phyloP scores from a whole-genome alignment of 2,888 invertebrate genomes.

The Scaptomyza reducta region DNA sequence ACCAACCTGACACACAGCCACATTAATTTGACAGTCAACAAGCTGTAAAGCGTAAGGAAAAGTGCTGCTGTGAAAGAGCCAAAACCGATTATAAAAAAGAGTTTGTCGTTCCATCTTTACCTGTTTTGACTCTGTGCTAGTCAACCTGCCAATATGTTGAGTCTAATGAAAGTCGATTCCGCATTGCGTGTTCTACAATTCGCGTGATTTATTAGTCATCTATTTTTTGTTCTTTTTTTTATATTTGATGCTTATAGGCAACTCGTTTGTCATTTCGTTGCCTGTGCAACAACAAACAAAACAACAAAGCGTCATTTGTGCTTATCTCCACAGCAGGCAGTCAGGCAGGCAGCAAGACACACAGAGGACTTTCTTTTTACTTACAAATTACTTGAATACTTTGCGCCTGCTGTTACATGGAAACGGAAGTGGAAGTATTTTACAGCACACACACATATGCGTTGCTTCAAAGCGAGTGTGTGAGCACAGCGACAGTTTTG shows the following conservation, averaged over 20 bases:
- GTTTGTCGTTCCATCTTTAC: slow-evolving; percentile 25
- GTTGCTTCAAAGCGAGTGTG: background rate
- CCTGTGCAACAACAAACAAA: slow-evolving; percentile 43
- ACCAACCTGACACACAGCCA: slow-evolving; percentile 41
- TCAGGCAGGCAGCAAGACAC: background rate
- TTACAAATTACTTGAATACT: slow-evolving; percentile 78
- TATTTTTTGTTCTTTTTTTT: slow-evolving; percentile 46
- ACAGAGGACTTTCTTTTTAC: slow-evolving; percentile 35
- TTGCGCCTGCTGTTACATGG: slow-evolving; percentile 68
- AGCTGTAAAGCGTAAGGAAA: slow-evolving; percentile 1
- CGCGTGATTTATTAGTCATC: slow-evolving; percentile 67
- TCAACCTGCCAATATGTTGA: slow-evolving; percentile 33
- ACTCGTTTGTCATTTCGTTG: slow-evolving; percentile 62
- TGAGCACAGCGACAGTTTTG: slow-evolving; percentile 25
- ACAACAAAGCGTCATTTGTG: slow-evolving; percentile 49
- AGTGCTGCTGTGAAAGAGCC: background rate
- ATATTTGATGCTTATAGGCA: slow-evolving; percentile 53
- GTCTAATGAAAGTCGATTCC: slow-evolving; percentile 51
- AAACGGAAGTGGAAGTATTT: slow-evolving; percentile 67
- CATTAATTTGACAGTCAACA: slow-evolving; percentile 59
- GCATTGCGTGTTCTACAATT: slow-evolving; percentile 15
- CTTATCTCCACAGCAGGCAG: slow-evolving; percentile 72
- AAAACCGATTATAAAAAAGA: background rate
- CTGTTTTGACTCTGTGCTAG: slow-evolving; percentile 21
- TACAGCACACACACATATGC: slow-evolving; percentile 50